Evolutionary conservation across 2,888 invertebrate species (phyloP).

Genomic region (Pammene fasciana): DNA sequence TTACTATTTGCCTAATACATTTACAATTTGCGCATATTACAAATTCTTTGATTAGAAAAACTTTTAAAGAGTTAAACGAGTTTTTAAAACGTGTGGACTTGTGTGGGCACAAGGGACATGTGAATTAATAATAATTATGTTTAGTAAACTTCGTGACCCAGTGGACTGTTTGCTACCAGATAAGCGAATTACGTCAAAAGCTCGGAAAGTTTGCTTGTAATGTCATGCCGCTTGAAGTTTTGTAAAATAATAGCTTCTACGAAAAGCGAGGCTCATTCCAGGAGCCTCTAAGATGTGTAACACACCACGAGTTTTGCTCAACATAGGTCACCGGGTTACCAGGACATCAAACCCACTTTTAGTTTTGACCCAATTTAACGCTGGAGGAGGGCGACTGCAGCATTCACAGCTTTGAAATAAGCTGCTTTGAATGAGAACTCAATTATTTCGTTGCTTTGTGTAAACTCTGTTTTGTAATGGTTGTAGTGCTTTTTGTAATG

Average conservation of each 20-base stretch:
- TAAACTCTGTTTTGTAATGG: slow-evolving; percentile 27
- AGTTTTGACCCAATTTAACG: slow-evolving; percentile 48
- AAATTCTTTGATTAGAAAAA: not conserved
- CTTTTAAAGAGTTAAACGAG: not conserved
- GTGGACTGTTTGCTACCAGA: not conserved
- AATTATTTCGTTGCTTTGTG: slow-evolving; percentile 27
- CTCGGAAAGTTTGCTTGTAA: not conserved
- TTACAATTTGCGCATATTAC: not conserved
- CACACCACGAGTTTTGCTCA: slow-evolving; percentile 7
- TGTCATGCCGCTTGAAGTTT: slow-evolving; percentile 6
- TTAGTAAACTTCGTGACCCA: slow-evolving; percentile 1
- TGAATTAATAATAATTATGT: not conserved
- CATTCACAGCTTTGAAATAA: slow-evolving; percentile 35
- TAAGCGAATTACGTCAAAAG: not conserved
- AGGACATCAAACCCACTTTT: slow-evolving; percentile 48
- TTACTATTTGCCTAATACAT: slow-evolving; percentile 42
- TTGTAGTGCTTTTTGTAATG: slow-evolving; percentile 2
- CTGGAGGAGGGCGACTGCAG: slow-evolving; percentile 32
- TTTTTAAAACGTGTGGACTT: not conserved
- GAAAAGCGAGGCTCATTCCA: slow-evolving; percentile 11
- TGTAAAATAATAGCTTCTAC: slow-evolving; percentile 17
- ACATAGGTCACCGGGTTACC: slow-evolving; percentile 50
- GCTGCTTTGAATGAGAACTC: slow-evolving; percentile 35
- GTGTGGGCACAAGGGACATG: not conserved
- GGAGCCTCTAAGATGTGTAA: slow-evolving; percentile 15